phyloP scores from a whole-genome alignment of 2,113 vertebrate species.

The Sprattus sprattus region DNA sequence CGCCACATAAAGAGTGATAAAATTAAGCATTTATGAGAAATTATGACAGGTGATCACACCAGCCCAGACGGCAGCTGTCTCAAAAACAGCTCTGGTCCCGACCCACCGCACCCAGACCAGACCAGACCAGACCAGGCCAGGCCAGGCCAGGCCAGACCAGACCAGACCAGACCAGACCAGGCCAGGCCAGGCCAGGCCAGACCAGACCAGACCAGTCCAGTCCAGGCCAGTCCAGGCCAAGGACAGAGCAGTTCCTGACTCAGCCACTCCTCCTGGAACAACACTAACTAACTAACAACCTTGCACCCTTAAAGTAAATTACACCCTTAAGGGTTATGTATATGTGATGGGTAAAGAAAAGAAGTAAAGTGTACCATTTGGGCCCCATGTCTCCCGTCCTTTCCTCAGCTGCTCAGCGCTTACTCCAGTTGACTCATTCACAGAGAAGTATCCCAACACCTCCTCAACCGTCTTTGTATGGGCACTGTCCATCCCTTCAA shows the following conservation, averaged over 20 bases:
- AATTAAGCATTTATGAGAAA: not conserved
- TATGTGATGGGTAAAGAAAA: not conserved
- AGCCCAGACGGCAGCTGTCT: not conserved
- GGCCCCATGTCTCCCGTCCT: slow-evolving; percentile 72
- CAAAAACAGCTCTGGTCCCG: not conserved
- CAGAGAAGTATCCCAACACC: slow-evolving; percentile 68
- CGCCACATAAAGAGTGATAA: not conserved
- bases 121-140: too few species aligned
- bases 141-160: too few species aligned
- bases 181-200: too few species aligned
- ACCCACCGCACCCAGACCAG: not conserved
- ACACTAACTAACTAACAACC: too few species aligned
- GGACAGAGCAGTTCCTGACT: too few species aligned
- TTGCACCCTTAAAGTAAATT: not conserved
- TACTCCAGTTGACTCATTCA: slow-evolving; percentile 76
- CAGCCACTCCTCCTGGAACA: too few species aligned
- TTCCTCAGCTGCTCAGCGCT: slow-evolving; percentile 77
- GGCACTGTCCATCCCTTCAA: slow-evolving; percentile 75
- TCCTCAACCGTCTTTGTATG: slow-evolving; percentile 80
- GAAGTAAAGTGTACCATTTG: slow-evolving; percentile 68
- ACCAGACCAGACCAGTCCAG: not conserved
- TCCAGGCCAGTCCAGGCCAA: too few species aligned
- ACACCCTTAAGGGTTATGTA: not conserved
- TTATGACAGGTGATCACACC: not conserved
- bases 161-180: too few species aligned